A percentile compares a stretch with the other conserved stretches of the same genome.
Evolutionary conservation across 2,797 vertebrate genomes (phyloP).

Genomic region (Petrocephalus sullivani): DNA sequence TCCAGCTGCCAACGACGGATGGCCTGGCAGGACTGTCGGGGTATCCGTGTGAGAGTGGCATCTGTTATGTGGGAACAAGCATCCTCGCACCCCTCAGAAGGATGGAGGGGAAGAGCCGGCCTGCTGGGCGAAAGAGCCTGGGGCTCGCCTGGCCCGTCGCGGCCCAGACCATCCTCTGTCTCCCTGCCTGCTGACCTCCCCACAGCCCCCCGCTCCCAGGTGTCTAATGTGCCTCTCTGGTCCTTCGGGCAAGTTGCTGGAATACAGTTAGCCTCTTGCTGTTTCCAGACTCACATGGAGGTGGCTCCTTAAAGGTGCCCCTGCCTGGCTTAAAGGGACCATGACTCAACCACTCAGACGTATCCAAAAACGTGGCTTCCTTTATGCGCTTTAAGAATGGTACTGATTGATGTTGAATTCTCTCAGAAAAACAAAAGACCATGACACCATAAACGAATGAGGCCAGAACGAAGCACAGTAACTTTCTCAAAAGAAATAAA

Average conservation of each 20-base stretch:
- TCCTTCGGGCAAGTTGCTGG: not conserved
- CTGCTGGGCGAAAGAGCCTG: not conserved
- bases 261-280: slow-evolving; percentile 8
- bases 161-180: not conserved
- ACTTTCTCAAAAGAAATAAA: not conserved
- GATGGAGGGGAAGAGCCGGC: not conserved
- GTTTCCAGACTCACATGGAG: not conserved
- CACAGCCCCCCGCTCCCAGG: not conserved
- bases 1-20: not conserved
- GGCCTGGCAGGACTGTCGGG: not conserved
- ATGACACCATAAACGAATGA: not conserved
- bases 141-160: not conserved
- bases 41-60: not conserved
- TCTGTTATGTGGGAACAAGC: not conserved
- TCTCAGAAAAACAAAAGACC: not conserved
- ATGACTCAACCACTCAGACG: not conserved
- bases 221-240: slow-evolving; percentile 15
- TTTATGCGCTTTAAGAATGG: not conserved
- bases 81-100: not conserved
- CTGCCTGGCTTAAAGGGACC: not conserved
- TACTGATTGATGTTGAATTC: not conserved
- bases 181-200: not conserved
- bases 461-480: not conserved
- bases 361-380: not conserved
- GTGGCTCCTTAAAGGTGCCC: not conserved